phyloP scores from a whole-genome alignment of 2,888 invertebrate species.

The Lochmaea capreae region DNA sequence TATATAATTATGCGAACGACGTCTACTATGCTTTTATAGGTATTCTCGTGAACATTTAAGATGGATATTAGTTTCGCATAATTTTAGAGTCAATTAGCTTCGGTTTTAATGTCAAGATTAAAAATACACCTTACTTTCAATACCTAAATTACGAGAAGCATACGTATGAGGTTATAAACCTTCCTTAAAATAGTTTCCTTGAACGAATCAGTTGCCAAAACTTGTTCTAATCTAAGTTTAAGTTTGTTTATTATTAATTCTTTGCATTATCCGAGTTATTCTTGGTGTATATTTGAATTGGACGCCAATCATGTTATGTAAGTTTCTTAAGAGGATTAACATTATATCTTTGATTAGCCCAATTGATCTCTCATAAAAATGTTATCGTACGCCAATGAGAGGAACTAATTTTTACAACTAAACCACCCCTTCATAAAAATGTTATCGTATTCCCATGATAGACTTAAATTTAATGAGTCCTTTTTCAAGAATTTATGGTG shows the following conservation, averaged over 20 bases:
- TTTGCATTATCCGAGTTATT: slow-evolving; percentile 20
- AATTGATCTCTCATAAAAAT: too few relatives aligned
- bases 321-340: slow-evolving; percentile 1
- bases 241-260: slow-evolving; percentile 33
- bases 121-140: slow-evolving; percentile 18
- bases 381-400: too few relatives aligned
- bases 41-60: not conserved
- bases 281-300: not conserved
- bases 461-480: too few relatives aligned
- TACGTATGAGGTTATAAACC: slow-evolving; percentile 32
- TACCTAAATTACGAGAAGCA: not conserved
- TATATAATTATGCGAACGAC: too few relatives aligned
- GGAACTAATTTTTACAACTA: too few relatives aligned
- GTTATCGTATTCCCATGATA: too few relatives aligned
- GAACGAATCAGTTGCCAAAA: slow-evolving; percentile 25
- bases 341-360: too few relatives aligned
- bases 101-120: slow-evolving; percentile 19
- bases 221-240: slow-evolving; percentile 16
- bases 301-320: slow-evolving; percentile 22
- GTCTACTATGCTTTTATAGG: too few relatives aligned
- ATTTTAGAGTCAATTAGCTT: not conserved
- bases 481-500: too few relatives aligned
- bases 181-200: slow-evolving; percentile 27
- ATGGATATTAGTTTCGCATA: not conserved
- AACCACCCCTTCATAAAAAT: too few relatives aligned